phyloP scores from a whole-genome alignment of 2,888 invertebrate genomes.

The Hypercompe scribonia region DNA sequence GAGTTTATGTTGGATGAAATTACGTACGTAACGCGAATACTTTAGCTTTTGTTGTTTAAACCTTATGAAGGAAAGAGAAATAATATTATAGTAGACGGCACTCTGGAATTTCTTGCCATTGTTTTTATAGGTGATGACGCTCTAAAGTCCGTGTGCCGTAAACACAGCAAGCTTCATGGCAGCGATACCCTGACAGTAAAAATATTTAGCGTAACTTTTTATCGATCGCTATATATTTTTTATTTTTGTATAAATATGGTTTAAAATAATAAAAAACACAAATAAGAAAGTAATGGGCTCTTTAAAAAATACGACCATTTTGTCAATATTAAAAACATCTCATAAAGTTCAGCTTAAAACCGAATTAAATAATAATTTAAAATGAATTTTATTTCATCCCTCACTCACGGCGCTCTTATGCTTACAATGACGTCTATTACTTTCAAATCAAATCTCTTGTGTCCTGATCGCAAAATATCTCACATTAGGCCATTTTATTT shows the following conservation, averaged over 20 bases:
- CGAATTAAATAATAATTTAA: not conserved
- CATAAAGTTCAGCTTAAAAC: not conserved
- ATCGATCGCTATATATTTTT: not conserved
- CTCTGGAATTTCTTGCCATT: constrained; percentile 3
- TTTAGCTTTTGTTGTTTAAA: constrained; percentile 33
- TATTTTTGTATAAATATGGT: not conserved
- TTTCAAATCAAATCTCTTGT: too few relatives aligned
- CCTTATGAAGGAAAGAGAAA: constrained; percentile 21
- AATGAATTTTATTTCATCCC: too few relatives aligned
- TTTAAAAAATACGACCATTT: not conserved
- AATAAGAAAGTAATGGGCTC: not conserved
- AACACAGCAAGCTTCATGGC: not conserved
- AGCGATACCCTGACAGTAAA: not conserved
- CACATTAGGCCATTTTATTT: not conserved
- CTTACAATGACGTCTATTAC: not conserved
- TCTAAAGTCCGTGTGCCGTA: not conserved
- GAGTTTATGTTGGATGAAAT: constrained; percentile 38
- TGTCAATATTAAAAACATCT: not conserved
- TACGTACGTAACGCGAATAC: constrained; percentile 42
- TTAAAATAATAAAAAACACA: not conserved
- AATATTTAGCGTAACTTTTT: not conserved
- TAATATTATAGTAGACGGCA: constrained; percentile 11
- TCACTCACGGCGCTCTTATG: not conserved
- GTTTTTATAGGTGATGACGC: not conserved
- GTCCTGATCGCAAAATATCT: not conserved